phyloP scores from a whole-genome alignment of 1,140 invertebrate genomes.

The Zaprionus nigranus region DNA sequence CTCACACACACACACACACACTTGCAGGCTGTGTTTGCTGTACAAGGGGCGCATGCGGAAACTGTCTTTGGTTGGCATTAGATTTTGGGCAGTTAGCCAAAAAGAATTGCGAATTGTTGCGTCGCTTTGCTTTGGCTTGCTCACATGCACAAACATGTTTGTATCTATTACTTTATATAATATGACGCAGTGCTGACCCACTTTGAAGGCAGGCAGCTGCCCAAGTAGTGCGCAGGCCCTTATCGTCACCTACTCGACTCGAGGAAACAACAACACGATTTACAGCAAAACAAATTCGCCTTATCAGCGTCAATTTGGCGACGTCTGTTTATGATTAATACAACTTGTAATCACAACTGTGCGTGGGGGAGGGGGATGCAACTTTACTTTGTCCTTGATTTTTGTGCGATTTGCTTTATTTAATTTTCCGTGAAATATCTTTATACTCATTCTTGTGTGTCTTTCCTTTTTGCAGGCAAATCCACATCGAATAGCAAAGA shows the following conservation, averaged over 20 bases:
- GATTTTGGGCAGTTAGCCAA: constrained; percentile 17
- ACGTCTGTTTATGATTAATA: constrained; percentile 39
- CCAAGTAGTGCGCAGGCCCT: constrained; percentile 36
- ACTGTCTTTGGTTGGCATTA: constrained; percentile 21
- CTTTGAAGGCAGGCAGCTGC: constrained; percentile 29
- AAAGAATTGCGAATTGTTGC: constrained; percentile 28
- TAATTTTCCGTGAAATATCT: not conserved
- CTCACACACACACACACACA: constrained; percentile 1
- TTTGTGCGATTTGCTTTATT: not conserved
- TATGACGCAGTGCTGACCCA: constrained; percentile 17
- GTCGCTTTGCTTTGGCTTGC: not conserved
- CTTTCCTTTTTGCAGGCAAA: constrained; percentile 86
- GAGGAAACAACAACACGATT: constrained; percentile 22
- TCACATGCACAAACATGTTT: not conserved
- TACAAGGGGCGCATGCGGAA: constrained; percentile 43
- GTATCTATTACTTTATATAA: constrained; percentile 9
- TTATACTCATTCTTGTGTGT: not conserved
- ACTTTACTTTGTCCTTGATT: constrained; percentile 18
- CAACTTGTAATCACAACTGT: constrained; percentile 12
- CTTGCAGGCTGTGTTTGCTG: constrained; percentile 23
- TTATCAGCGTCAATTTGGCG: constrained; percentile 35
- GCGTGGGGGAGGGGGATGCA: not conserved
- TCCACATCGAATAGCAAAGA: constrained; percentile 87
- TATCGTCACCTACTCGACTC: constrained; percentile 19
- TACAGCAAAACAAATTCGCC: constrained; percentile 26